phyloP scores from a whole-genome alignment of 2,113 vertebrate genomes.

The Daboia siamensis region DNA sequence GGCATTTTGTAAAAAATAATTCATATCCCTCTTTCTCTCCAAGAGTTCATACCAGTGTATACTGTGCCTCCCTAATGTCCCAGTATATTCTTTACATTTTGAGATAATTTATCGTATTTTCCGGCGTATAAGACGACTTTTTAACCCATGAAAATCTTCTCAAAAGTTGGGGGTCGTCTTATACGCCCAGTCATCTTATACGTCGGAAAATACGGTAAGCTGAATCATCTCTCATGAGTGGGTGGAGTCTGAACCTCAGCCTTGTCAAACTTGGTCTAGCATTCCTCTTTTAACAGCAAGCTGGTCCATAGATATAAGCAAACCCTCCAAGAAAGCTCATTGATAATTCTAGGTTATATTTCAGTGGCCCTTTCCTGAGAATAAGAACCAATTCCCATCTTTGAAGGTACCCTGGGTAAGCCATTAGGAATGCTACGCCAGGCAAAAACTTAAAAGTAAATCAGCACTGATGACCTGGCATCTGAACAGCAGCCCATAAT shows the following conservation, averaged over 20 bases:
- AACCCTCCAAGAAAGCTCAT: not conserved
- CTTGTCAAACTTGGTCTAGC: not conserved
- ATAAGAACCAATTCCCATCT: not conserved
- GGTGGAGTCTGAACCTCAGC: not conserved
- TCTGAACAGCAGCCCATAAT: not conserved
- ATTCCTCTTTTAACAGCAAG: not conserved
- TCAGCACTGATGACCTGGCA: not conserved
- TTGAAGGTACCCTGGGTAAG: not conserved
- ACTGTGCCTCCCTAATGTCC: not conserved
- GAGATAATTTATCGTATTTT: too few relatives aligned
- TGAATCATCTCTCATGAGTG: not conserved
- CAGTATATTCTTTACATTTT: not conserved
- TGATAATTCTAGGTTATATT: not conserved
- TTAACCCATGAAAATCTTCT: too few relatives aligned
- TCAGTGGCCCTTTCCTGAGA: not conserved
- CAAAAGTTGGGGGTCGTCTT: too few relatives aligned
- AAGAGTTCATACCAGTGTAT: not conserved
- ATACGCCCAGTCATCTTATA: too few relatives aligned
- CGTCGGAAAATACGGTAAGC: too few relatives aligned
- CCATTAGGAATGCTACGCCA: not conserved
- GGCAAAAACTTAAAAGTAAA: not conserved
- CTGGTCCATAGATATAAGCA: not conserved
- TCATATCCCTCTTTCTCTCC: not conserved
- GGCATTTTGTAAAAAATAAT: not conserved
- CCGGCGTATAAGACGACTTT: too few relatives aligned